Conservation (phyloP, 2,797 vertebrate genomes). For the Dendrocincla fuliginosa region DNA sequence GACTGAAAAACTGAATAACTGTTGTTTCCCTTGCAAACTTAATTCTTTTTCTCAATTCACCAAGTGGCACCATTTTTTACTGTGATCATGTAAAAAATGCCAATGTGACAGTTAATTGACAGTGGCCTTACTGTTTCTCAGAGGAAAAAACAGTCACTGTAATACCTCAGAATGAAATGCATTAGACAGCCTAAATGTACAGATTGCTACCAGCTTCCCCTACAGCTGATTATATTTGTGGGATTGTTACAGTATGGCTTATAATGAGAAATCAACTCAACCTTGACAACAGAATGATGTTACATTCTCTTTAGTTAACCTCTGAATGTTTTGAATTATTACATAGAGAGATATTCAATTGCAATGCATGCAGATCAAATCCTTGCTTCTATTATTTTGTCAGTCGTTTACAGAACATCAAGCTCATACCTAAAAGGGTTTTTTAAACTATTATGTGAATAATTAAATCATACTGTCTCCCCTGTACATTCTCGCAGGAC, state of each 20-base stretch:
- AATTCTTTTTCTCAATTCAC: not conserved
- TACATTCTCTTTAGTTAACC: constrained; percentile 42
- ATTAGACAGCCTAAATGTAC: not conserved
- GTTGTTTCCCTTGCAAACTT: not conserved
- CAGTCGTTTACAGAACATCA: not conserved
- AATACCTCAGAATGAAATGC: not conserved
- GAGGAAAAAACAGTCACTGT: not conserved
- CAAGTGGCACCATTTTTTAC: not conserved
- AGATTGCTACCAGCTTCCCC: not conserved
- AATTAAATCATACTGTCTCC: not conserved
- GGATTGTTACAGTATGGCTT: not conserved
- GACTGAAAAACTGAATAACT: not conserved
- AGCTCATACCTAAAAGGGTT: not conserved
- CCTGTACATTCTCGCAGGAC: not conserved
- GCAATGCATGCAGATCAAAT: not conserved
- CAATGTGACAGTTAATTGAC: not conserved
- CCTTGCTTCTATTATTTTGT: not conserved
- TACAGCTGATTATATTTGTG: not conserved
- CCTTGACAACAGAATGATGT: not conserved
- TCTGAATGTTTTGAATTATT: constrained; percentile 10
- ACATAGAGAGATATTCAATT: not conserved
- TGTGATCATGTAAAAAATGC: not conserved
- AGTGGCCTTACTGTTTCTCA: not conserved
- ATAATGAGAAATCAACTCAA: constrained; percentile 43
- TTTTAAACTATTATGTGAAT: not conserved